Conservation (phyloP, 2,888 invertebrate species). For the Spodoptera picta region DNA sequence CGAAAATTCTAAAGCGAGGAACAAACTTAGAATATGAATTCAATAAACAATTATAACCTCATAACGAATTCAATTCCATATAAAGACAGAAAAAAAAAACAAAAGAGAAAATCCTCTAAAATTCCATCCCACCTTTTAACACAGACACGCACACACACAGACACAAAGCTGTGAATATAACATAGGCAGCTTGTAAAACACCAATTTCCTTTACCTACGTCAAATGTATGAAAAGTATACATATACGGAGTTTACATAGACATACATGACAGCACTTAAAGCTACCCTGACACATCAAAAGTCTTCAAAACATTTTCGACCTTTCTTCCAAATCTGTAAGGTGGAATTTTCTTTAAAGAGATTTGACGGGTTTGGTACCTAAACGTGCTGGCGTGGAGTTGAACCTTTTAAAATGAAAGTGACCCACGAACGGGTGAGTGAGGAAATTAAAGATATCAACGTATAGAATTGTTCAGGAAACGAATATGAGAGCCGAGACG, state of each 20-base stretch:
- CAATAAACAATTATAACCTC: no score
- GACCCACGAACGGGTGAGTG: slow-evolving; percentile 60
- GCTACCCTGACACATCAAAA: no score
- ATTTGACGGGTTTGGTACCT: no score
- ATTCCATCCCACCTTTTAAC: slow-evolving; percentile 1
- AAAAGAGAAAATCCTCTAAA: no score
- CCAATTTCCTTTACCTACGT: slow-evolving; percentile 53
- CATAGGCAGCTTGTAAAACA: slow-evolving; percentile 46
- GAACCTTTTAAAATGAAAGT: slow-evolving; percentile 57
- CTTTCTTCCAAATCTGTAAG: no score
- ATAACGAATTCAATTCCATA: no score
- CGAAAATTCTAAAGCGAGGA: no score
- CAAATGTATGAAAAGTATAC: slow-evolving; percentile 36
- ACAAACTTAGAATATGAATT: no score
- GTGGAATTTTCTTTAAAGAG: no score
- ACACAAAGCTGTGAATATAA: slow-evolving; percentile 31
- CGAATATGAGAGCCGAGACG: slow-evolving; percentile 43
- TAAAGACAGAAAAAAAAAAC: no score
- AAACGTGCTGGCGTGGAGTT: not conserved
- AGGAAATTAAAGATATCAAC: slow-evolving; percentile 70
- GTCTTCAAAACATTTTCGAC: no score
- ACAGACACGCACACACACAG: slow-evolving; percentile 14
- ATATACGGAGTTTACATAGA: slow-evolving; percentile 31
- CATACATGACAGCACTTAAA: slow-evolving; percentile 16
- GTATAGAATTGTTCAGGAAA: slow-evolving; percentile 61